These are phyloP conservation scores for Chelonus insularis DNA, from an alignment of 1,140 invertebrate genomes.

Conservation along the genomic window DNA sequence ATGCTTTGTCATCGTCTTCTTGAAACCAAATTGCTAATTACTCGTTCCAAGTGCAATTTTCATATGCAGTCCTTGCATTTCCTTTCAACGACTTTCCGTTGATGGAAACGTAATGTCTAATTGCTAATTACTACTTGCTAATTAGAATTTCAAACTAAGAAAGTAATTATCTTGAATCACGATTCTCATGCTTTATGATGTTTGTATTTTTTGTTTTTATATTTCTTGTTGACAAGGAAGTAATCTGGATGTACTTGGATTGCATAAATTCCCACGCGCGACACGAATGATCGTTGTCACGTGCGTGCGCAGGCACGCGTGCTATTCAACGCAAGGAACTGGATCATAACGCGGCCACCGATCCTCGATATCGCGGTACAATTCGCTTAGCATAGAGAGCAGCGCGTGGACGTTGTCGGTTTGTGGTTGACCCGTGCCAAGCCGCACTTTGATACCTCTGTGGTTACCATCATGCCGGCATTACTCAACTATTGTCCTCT, in stretches of 20 bases:
- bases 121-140: background rate
- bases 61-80: background rate
- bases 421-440: conserved; percentile 48
- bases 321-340: conserved; percentile 13
- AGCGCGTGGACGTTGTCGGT: conserved; percentile 48
- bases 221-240: background rate
- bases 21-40: background rate
- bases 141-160: background rate
- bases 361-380: conserved; percentile 17
- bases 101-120: background rate
- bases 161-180: background rate
- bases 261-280: conserved; percentile 9
- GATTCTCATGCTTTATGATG: conserved; percentile 1
- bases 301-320: conserved; percentile 20
- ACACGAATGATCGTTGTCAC: conserved; percentile 14
- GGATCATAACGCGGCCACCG: conserved; percentile 14
- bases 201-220: background rate
- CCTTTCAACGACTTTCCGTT: background rate
- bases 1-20: background rate
- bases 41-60: background rate
- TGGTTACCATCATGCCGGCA: conserved; percentile 41
- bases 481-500: conserved; percentile 17
- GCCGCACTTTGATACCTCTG: conserved; percentile 46
- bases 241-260: background rate
- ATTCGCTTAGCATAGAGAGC: conserved; percentile 11